phyloP scores from a whole-genome alignment of 2,888 invertebrate species.

The Synanthedon myopaeformis region DNA sequence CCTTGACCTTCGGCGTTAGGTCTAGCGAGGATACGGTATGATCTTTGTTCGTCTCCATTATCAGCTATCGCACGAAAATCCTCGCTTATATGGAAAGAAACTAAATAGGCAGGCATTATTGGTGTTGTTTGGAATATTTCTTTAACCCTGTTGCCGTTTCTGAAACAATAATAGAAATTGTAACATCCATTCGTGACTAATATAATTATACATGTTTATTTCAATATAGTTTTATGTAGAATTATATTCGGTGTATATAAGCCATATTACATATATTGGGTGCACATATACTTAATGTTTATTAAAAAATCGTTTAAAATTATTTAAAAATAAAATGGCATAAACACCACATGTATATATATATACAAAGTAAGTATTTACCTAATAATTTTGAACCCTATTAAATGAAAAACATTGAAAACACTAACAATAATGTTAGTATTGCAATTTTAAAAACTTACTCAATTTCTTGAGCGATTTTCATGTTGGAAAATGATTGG shows the following conservation, averaged over 20 bases:
- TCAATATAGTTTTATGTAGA: too few species aligned
- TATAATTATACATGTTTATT: too few species aligned
- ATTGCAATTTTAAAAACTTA: conserved; percentile 17
- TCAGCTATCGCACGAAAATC: conserved; percentile 48
- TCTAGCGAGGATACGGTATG: conserved; percentile 53
- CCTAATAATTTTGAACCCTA: too few species aligned
- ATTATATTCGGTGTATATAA: neutral
- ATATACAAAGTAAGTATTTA: too few species aligned
- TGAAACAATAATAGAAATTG: conserved; percentile 15
- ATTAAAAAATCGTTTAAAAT: too few species aligned
- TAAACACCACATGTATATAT: too few species aligned
- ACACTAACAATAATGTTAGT: too few species aligned
- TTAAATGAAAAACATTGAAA: too few species aligned
- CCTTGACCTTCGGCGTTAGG: conserved; percentile 48
- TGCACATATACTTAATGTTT: too few species aligned
- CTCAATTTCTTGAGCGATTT: conserved; percentile 16
- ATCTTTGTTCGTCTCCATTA: conserved; percentile 24
- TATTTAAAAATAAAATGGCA: too few species aligned
- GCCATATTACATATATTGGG: too few species aligned
- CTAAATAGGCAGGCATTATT: conserved; percentile 85
- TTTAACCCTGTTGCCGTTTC: conserved; percentile 32
- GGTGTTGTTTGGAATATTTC: conserved; percentile 71
- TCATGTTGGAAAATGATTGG: conserved; percentile 52
- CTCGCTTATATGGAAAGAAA: conserved; percentile 75
- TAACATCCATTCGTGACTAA: too few species aligned